These are phyloP conservation scores for Acanthurus leucopareius DNA, from an alignment of 2,797 vertebrate species.

Conservation along the genomic window DNA sequence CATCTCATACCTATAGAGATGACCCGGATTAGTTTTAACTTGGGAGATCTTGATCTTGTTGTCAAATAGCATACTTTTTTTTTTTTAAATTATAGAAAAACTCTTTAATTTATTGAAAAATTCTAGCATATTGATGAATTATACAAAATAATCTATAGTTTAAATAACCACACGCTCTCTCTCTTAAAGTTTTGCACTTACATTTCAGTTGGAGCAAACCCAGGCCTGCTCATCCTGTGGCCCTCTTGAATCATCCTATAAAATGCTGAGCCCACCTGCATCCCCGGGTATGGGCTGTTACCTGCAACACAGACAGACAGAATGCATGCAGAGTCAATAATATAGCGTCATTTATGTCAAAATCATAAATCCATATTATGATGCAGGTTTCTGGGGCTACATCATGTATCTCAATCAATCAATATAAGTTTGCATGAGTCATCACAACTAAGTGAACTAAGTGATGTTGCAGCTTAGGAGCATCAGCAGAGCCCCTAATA, in stretches of 20 bases:
- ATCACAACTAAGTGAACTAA: slow-evolving; percentile 36
- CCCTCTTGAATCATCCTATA: slow-evolving; percentile 98
- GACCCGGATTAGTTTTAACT: slow-evolving; percentile 26
- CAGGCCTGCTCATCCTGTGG: slow-evolving; percentile 94
- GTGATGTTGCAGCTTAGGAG: slow-evolving; percentile 38
- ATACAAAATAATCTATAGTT: neutral
- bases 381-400: neutral
- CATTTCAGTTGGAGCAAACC: slow-evolving; percentile 93
- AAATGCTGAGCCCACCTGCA: slow-evolving; percentile 95
- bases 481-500: slow-evolving; percentile 26
- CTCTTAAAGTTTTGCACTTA: slow-evolving; percentile 67
- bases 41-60: too few species aligned
- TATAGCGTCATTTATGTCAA: neutral
- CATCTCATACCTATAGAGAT: slow-evolving; percentile 90
- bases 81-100: too few species aligned
- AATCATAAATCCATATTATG: neutral
- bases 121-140: neutral
- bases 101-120: neutral
- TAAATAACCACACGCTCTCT: neutral
- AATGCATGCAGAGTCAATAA: neutral
- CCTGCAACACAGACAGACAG: slow-evolving; percentile 82
- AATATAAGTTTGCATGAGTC: slow-evolving; percentile 31
- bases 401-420: slow-evolving; percentile 8
- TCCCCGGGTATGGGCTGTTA: slow-evolving; percentile 95
- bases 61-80: too few species aligned